Percentiles rank a stretch among this genome's conserved stretches.
Evolutionary conservation across 2,113 vertebrate species (phyloP).

Genomic region (Serinus canaria): DNA sequence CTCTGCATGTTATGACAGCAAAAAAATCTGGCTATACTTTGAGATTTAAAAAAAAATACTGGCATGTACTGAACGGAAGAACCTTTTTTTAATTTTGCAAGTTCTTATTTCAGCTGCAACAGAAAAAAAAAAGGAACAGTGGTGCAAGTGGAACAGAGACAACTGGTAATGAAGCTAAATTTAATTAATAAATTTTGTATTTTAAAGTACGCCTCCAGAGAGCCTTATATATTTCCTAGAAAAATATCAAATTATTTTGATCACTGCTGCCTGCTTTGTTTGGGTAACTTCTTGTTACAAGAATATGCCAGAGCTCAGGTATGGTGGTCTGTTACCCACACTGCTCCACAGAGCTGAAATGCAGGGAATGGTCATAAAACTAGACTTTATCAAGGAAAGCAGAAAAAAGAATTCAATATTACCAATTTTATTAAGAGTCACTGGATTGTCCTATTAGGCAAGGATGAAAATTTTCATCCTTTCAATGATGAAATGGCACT

Average conservation of each 20-base stretch:
- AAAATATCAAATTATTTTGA: background rate
- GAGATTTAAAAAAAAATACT: constrained; percentile 14
- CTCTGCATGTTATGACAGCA: constrained; percentile 18
- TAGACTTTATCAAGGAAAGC: background rate
- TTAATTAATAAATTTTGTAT: background rate
- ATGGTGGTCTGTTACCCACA: background rate
- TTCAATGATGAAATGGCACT: constrained; percentile 20
- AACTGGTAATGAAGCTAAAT: background rate
- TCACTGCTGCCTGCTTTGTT: constrained; percentile 19
- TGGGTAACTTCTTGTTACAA: background rate
- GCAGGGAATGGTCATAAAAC: background rate
- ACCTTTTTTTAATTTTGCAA: background rate
- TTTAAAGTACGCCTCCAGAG: background rate
- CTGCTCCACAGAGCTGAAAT: constrained; percentile 4
- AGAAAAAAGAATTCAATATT: background rate
- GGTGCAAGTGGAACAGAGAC: background rate
- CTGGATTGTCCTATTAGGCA: background rate
- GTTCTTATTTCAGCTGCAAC: constrained; percentile 14
- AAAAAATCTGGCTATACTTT: background rate
- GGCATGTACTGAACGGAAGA: background rate
- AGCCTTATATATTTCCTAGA: background rate
- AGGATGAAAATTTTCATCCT: background rate
- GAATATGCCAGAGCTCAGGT: background rate
- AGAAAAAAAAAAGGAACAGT: background rate
- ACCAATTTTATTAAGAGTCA: constrained; percentile 16